phyloP scores from a whole-genome alignment of 2,888 invertebrate genomes.

The Dolomedes plantarius region DNA sequence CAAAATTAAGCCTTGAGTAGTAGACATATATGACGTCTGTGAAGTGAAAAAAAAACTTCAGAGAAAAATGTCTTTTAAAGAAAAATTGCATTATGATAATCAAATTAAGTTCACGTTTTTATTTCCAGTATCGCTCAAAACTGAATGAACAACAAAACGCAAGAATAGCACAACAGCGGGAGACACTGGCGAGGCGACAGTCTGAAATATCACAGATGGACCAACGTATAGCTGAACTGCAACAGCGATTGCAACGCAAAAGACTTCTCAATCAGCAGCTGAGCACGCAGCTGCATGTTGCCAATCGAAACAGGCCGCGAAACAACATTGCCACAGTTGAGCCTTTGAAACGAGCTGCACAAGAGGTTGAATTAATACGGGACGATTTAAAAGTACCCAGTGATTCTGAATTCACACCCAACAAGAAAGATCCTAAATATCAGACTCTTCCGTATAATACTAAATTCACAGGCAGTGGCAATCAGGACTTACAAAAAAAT shows the following conservation, averaged over 20 bases:
- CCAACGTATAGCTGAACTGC: constrained; percentile 93
- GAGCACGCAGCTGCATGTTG: constrained; percentile 79
- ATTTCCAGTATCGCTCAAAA: constrained; percentile 92
- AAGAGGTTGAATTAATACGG: constrained; percentile 55
- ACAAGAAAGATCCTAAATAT: constrained; percentile 85
- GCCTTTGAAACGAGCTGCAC: constrained; percentile 76
- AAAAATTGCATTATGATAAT: too few relatives aligned
- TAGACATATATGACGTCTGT: too few relatives aligned
- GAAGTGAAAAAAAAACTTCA: too few relatives aligned
- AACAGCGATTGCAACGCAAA: constrained; percentile 92
- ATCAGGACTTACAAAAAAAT: constrained; percentile 26
- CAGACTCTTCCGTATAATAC: constrained; percentile 93
- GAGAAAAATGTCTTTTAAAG: too few relatives aligned
- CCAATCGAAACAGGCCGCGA: constrained; percentile 60
- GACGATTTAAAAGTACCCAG: constrained; percentile 65
- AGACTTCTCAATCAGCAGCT: constrained; percentile 88
- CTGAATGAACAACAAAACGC: constrained; percentile 96
- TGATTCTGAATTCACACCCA: constrained; percentile 64
- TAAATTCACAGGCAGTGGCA: constrained; percentile 79
- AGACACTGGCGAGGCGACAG: constrained; percentile 90
- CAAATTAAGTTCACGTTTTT: too few relatives aligned
- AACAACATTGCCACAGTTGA: constrained; percentile 77
- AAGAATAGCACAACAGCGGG: constrained; percentile 90
- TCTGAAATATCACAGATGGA: constrained; percentile 96
- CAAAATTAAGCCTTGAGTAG: too few relatives aligned